These are phyloP conservation scores for Vanessa tameamea DNA, from an alignment of 1,140 invertebrate species.

Conservation along the genomic window DNA sequence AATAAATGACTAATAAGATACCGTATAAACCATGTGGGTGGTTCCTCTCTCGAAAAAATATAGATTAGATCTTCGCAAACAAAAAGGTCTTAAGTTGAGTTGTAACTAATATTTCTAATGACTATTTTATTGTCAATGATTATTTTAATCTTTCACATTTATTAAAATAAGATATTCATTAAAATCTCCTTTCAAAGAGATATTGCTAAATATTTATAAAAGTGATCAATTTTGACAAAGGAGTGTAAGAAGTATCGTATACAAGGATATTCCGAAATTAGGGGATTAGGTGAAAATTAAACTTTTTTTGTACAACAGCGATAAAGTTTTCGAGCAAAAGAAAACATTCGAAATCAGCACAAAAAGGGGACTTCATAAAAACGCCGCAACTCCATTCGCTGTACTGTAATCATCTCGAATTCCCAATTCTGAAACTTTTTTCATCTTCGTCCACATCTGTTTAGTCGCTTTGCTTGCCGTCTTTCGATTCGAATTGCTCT, in stretches of 20 bases:
- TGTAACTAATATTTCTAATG: no score
- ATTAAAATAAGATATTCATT: background rate
- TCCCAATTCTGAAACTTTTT: slow-evolving; percentile 62
- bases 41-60: no score
- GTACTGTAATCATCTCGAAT: slow-evolving; percentile 67
- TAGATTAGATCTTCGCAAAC: no score
- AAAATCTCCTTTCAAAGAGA: background rate
- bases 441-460: slow-evolving; percentile 75
- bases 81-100: no score
- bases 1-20: no score
- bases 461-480: slow-evolving; percentile 51
- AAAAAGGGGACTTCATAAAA: slow-evolving; percentile 63
- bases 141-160: background rate
- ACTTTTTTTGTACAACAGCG: slow-evolving; percentile 60
- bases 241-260: background rate
- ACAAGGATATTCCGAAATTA: slow-evolving; percentile 53
- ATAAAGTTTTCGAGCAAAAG: slow-evolving; percentile 60
- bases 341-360: slow-evolving; percentile 71
- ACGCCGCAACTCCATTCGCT: slow-evolving; percentile 71
- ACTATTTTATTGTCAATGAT: no score
- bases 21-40: no score
- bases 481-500: slow-evolving; percentile 56
- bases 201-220: background rate
- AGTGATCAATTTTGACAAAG: slow-evolving; percentile 2
- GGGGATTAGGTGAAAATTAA: slow-evolving; percentile 63